Conservation (phyloP, 2,888 invertebrate genomes). For the Diadegma fenestrale region DNA sequence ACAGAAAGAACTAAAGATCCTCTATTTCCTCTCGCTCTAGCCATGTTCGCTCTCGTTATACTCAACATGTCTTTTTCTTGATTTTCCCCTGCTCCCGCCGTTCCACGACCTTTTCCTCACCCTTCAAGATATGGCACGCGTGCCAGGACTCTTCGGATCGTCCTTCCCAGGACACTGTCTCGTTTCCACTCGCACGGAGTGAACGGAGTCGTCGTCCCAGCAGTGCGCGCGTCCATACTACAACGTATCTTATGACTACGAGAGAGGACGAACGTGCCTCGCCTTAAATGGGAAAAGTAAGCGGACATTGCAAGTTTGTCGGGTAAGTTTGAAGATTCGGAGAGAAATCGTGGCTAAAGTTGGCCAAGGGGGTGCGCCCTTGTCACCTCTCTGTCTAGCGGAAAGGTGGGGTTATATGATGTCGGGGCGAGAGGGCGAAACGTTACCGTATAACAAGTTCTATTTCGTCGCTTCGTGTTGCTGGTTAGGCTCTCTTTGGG, state of each 20-base stretch:
- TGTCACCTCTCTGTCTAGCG: constrained; percentile 62
- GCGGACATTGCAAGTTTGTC: constrained; percentile 74
- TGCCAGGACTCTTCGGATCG: constrained; percentile 44
- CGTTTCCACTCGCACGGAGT: constrained; percentile 50
- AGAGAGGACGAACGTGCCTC: constrained; percentile 67
- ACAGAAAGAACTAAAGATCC: constrained; percentile 20
- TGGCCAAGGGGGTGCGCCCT: constrained; percentile 54
- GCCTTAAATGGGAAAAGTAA: constrained; percentile 73
- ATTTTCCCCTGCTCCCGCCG: constrained; percentile 13
- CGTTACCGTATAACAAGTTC: constrained; percentile 35
- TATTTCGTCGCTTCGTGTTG: constrained; percentile 24
- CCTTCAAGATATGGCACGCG: constrained; percentile 56
- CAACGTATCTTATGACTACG: constrained; percentile 56
- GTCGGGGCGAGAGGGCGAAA: constrained; percentile 16
- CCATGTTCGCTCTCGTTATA: constrained; percentile 3
- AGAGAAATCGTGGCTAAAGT: constrained; percentile 65
- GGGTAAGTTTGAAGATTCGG: constrained; percentile 63
- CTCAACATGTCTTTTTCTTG: constrained; percentile 8
- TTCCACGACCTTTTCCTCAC: constrained; percentile 1
- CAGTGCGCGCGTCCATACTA: constrained; percentile 49
- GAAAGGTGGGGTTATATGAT: constrained; percentile 46
- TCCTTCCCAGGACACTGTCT: constrained; percentile 7
- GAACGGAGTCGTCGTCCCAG: too few species aligned
- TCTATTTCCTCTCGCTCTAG: background rate
- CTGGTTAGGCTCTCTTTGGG: constrained; percentile 61